phyloP scores from a whole-genome alignment of 2,113 vertebrate genomes.

The Heterotilapia buettikoferi region DNA sequence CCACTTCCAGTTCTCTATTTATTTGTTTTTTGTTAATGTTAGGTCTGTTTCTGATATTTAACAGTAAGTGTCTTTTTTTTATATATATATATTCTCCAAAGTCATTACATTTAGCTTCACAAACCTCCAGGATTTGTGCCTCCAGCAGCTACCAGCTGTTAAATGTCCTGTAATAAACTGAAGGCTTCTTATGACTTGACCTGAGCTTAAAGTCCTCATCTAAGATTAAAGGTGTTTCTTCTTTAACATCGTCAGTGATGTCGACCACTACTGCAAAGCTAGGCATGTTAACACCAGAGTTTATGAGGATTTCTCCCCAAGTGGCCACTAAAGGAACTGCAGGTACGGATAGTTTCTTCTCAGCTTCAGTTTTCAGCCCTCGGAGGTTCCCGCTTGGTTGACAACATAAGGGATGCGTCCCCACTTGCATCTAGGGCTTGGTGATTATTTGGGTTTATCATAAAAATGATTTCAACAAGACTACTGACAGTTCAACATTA shows the following conservation, averaged over 20 bases:
- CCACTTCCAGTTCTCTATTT: not conserved
- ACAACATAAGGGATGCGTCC: fast-evolving
- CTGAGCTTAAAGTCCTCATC: not conserved
- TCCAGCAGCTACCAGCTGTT: not conserved
- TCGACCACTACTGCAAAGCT: not conserved
- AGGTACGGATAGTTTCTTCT: fast-evolving
- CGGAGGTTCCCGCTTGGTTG: fast-evolving
- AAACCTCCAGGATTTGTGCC: not conserved
- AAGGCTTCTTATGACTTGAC: not conserved
- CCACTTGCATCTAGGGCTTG: not conserved
- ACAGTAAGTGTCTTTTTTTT: not conserved
- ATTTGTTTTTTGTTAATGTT: not conserved
- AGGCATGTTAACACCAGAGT: fast-evolving
- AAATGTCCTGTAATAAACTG: not conserved
- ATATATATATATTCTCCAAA: not conserved
- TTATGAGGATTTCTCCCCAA: fast-evolving
- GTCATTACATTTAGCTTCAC: fast-evolving
- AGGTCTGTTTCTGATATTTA: not conserved
- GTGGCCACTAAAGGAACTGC: not conserved
- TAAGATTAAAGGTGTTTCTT: not conserved
- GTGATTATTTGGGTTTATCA: not conserved
- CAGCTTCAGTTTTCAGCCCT: not conserved
- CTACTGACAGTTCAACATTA: not conserved
- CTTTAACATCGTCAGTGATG: not conserved
- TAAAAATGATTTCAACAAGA: not conserved